Evolutionary conservation across 2,888 invertebrate genomes (phyloP).

Genomic region (Steinernema scapterisci): DNA sequence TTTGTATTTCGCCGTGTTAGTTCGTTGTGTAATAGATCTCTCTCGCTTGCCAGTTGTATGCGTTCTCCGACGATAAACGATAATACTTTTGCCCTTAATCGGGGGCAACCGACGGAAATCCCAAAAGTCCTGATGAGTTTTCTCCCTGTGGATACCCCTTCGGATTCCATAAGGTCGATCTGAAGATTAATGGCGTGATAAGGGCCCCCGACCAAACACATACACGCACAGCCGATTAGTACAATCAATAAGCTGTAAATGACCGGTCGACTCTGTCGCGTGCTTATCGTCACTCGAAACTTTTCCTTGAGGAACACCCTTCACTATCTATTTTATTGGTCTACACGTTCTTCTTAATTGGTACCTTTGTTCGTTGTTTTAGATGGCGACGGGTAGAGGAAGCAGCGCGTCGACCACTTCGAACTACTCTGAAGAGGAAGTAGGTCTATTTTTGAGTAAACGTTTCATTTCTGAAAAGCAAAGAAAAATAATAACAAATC

Average conservation of each 20-base stretch:
- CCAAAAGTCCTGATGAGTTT: neutral
- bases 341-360: neutral
- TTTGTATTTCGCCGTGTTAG: slow-evolving; percentile 12
- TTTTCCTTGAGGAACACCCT: neutral
- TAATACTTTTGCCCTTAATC: neutral
- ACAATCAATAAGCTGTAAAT: slow-evolving; percentile 8
- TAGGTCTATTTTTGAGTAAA: neutral
- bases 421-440: slow-evolving; percentile 19
- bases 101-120: neutral
- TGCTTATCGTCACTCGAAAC: slow-evolving; percentile 23
- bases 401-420: neutral
- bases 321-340: neutral
- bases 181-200: slow-evolving; percentile 12
- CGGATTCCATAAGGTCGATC: neutral
- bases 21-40: slow-evolving; percentile 10
- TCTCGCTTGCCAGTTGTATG: neutral
- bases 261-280: neutral
- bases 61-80: neutral
- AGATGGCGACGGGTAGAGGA: neutral
- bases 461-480: too few species aligned
- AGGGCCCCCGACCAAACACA: neutral
- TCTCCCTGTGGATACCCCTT: neutral
- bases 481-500: too few species aligned
- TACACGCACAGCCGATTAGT: slow-evolving; percentile 3
- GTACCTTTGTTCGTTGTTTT: neutral